Evolutionary conservation across 2,888 invertebrate species (phyloP).

Genomic region (Lasioglossum oenotherae): DNA sequence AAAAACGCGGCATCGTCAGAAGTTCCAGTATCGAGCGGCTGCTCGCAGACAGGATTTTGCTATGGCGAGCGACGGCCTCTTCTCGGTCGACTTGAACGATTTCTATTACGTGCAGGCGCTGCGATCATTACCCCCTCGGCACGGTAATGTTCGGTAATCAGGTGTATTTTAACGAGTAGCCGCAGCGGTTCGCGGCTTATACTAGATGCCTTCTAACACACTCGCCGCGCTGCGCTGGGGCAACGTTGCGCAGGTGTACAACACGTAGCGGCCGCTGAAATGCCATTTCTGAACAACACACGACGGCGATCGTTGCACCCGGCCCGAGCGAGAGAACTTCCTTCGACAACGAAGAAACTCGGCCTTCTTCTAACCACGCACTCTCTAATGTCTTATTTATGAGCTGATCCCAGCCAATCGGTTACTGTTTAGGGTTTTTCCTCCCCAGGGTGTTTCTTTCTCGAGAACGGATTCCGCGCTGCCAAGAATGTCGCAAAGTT

Average conservation of each 20-base stretch:
- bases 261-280: conserved; percentile 47
- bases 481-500: conserved; percentile 15
- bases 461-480: neutral
- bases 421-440: conserved; percentile 14
- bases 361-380: conserved; percentile 5
- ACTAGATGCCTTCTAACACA: conserved; percentile 45
- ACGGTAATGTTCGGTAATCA: conserved; percentile 71
- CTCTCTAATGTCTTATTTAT: conserved; percentile 25
- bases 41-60: neutral
- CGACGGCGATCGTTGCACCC: conserved; percentile 62
- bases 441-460: conserved; percentile 10
- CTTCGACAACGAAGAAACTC: conserved; percentile 28
- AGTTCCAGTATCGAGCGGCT: neutral
- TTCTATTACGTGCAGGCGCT: conserved; percentile 66
- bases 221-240: conserved; percentile 11
- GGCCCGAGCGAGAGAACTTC: conserved; percentile 28
- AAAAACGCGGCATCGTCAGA: neutral
- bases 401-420: conserved; percentile 4
- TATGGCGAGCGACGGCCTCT: conserved; percentile 11
- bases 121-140: conserved; percentile 64
- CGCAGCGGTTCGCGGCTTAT: conserved; percentile 54
- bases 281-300: conserved; percentile 63
- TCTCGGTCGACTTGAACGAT: conserved; percentile 54
- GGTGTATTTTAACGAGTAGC: conserved; percentile 69
- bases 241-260: conserved; percentile 44